These are phyloP conservation scores for Beris morrisii DNA, from an alignment of 2,888 invertebrate species.

Conservation along the genomic window DNA sequence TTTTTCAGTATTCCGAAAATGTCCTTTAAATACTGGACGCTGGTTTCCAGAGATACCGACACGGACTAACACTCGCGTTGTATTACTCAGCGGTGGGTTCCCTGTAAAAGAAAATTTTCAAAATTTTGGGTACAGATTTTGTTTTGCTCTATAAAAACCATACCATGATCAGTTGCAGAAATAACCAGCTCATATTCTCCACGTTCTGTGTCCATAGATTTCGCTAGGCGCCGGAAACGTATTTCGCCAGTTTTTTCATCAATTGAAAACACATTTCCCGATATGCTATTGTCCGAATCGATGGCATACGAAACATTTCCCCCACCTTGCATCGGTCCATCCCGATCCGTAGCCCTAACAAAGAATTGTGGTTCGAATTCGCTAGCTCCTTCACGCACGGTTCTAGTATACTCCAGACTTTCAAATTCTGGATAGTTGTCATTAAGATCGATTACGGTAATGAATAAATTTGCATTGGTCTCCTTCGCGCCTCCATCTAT, in stretches of 20 bases:
- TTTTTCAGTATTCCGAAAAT: slow-evolving; percentile 63
- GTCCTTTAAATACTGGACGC: slow-evolving; percentile 76
- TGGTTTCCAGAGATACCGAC: slow-evolving; percentile 81
- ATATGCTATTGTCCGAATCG: slow-evolving; percentile 69
- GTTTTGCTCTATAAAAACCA: slow-evolving; percentile 30
- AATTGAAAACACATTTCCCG: slow-evolving; percentile 66
- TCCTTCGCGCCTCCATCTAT: slow-evolving; percentile 78
- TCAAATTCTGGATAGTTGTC: slow-evolving; percentile 77
- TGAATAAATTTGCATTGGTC: slow-evolving; percentile 69
- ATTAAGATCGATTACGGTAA: slow-evolving; percentile 74
- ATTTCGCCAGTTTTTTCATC: slow-evolving; percentile 73
- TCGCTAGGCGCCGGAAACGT: slow-evolving; percentile 64
- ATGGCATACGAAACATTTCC: slow-evolving; percentile 68
- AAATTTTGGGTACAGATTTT: neutral
- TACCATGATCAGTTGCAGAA: slow-evolving; percentile 72
- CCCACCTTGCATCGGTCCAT: slow-evolving; percentile 73
- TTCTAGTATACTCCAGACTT: slow-evolving; percentile 69
- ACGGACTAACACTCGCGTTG: slow-evolving; percentile 68
- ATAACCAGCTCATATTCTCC: slow-evolving; percentile 72
- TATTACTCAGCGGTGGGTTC: slow-evolving; percentile 65
- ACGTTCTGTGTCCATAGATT: slow-evolving; percentile 72
- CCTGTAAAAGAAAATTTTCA: slow-evolving; percentile 52
- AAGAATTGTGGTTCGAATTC: slow-evolving; percentile 79
- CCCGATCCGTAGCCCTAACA: slow-evolving; percentile 75
- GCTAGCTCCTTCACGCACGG: slow-evolving; percentile 74